phyloP scores from a whole-genome alignment of 1,140 invertebrate species.

The Oryctes rhinoceros region DNA sequence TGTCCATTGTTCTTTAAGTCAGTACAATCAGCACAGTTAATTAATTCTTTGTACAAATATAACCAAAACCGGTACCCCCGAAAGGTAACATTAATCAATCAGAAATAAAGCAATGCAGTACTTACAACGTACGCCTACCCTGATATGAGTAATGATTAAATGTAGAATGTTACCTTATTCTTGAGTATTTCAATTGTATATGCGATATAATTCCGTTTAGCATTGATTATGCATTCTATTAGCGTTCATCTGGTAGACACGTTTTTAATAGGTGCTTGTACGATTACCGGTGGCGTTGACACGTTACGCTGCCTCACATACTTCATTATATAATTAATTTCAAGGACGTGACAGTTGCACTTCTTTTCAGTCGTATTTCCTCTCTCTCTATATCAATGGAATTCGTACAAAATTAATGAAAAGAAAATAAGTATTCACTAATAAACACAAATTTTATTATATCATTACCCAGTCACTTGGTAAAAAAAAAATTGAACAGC shows the following conservation, averaged over 20 bases:
- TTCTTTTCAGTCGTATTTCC: background rate
- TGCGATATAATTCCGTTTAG: conserved; percentile 19
- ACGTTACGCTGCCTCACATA: background rate
- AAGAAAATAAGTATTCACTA: background rate
- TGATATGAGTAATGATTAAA: background rate
- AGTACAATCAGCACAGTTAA: background rate
- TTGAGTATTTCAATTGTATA: background rate
- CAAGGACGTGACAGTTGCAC: background rate
- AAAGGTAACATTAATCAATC: background rate
- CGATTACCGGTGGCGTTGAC: background rate
- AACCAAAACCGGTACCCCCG: background rate
- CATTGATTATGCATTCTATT: conserved; percentile 14
- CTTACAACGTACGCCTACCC: background rate
- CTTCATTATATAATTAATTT: conserved; percentile 29
- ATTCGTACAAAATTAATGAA: no score
- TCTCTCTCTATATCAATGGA: background rate
- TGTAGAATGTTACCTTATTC: background rate
- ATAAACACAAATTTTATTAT: background rate
- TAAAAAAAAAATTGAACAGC: no score
- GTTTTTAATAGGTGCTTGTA: background rate
- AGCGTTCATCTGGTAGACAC: background rate
- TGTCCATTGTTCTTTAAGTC: no score
- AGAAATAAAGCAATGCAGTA: background rate
- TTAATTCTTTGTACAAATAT: background rate
- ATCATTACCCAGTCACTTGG: no score